Base-by-base conservation (phyloP, 2,113 vertebrate genomes). In the Crotophaga sulcirostris region DNA sequence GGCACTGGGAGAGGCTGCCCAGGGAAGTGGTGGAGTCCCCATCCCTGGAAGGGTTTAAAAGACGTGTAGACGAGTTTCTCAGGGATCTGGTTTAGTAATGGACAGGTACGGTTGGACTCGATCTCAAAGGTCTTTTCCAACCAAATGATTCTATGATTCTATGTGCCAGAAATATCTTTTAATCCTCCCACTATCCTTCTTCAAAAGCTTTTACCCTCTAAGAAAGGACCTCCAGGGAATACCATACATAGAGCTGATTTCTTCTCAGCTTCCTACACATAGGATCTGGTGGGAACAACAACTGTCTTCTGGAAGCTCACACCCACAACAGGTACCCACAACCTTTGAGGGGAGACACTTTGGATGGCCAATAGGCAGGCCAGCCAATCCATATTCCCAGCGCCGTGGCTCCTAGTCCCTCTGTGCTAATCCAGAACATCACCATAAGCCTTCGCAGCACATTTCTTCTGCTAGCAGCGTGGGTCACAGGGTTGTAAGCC, bases 321-420 rank as follows among this genome's bases (percentile, higher is more conserved):
- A n/a, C 9, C 11, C 33, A 51, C 13, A n/a, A 4, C 16, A 4
- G 33, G 33, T 6, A 18, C 40, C 45, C 68, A 5, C 16, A 56
- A 42, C 25, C 38, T 26, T 59, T 0, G 0, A 59, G 55, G 63
- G 59, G 13, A 51, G 9, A 11, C 21, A 2, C 26, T 52, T 7
- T 6, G 66, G 14, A 13, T 25, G 55, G n/a, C 20, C 6, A 2
- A 2, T 13, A n/a, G 52, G 29, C n/a, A 49, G 59, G 55, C 58
- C 29, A 62, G 34, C 82, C 38, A 31, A 18, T 58, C 54, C 28
- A 1, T 12, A 4, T 33, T 45, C 51, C 68, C 86, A 83, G 33
- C 1, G 0, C 11, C 5, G 1, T 3, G 40, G 34, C 21, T 47
- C 23, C 34, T 33, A 15, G 13, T 19, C 42, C 25, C 59, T 59